phyloP scores from a whole-genome alignment of 2,797 vertebrate genomes.

The Cynopterus sphinx region DNA sequence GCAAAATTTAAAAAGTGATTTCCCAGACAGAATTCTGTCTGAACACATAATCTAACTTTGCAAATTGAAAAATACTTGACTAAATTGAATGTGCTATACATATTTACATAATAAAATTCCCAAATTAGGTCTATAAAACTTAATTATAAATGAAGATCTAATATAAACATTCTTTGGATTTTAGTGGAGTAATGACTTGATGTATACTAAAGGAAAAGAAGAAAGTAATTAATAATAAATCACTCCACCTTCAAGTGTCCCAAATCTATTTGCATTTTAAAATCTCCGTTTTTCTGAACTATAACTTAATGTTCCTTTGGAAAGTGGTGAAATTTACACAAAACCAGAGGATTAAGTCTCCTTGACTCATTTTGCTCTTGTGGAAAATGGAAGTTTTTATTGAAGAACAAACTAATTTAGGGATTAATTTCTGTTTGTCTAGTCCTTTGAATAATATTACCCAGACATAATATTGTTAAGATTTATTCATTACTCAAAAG shows the following conservation, averaged over 20 bases:
- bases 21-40: not conserved
- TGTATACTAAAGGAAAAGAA: not conserved
- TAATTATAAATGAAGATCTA: conserved; percentile 25
- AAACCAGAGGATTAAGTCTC: not conserved
- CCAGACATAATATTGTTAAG: not conserved
- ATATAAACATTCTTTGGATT: conserved; percentile 22
- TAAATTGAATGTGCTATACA: conserved; percentile 9
- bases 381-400: conserved; percentile 22
- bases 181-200: not conserved
- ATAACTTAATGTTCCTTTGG: not conserved
- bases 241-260: not conserved
- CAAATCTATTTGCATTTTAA: not conserved
- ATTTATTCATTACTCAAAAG: conserved; percentile 30
- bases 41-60: not conserved
- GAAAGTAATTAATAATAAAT: conserved; percentile 39
- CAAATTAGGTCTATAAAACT: not conserved
- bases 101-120: conserved; percentile 6
- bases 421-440: conserved; percentile 7
- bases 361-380: not conserved
- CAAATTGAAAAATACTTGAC: not conserved
- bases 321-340: conserved; percentile 28
- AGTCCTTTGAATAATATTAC: conserved; percentile 32
- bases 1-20: not conserved
- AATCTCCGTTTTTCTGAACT: not conserved
- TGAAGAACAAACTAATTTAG: not conserved